Base-by-base conservation (phyloP, 2,888 invertebrate genomes). In the Tyria jacobaeae region DNA sequence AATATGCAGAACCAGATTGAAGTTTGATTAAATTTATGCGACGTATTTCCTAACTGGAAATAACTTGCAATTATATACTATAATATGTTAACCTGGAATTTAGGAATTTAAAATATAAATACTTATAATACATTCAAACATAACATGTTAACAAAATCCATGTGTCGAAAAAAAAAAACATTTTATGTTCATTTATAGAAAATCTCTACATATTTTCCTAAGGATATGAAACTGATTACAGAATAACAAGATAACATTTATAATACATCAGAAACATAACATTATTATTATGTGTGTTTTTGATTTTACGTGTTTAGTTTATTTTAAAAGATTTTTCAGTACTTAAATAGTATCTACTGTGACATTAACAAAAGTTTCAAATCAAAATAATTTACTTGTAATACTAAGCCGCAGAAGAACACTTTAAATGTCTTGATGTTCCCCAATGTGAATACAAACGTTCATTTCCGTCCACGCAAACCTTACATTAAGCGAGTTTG, bases 381-480 rank as follows among this genome's bases (percentile, higher is more conserved):
- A 83, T 84, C 81, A 84, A 76, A 88, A 89, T 88, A 85, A 88
- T 88, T 87, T 79, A 88, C 81, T 84, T 80, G 83, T 84, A 87
- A 87, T 90, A 91, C 90, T 91, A 87, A 86, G 77, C 57, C 78
- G 66, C 78, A 75, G 77, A 76, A 76, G 85, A 84, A 87, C 88
- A 87, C 83, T 91, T 86, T 86, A 87, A 90, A 84, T 84, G 83
- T 85, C 86, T 88, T 82, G 85, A 86, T 85, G 85, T 85, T 82
- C 81, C 86, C 83, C 77, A 81, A 82, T 79, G 82, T 87, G 88
- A 89, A 88, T 89, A 90, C 90, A 85, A 91, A 92, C 89, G 91
- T 85, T 87, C 88, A 85, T 89, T 91, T 92, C 89, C 89, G 87
- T 82, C 84, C 93, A 94, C 93, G 93, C 93, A 79, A 94, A 84